Evolutionary conservation across 2,888 invertebrate genomes (phyloP), one percentile per base, ranked within the genome.

Genomic region (Branchellion lobata): DNA sequence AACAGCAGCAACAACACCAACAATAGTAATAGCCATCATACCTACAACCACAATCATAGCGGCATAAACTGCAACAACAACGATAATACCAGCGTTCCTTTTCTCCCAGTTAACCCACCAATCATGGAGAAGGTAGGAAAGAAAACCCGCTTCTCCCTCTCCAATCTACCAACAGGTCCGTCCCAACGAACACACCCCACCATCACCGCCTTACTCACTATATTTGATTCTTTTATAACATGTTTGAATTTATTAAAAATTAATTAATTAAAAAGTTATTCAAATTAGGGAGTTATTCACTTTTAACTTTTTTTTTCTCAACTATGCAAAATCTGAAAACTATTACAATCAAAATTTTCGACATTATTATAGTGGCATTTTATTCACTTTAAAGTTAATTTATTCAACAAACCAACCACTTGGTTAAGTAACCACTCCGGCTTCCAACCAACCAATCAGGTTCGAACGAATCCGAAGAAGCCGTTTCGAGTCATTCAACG

Each of bases 401-500:
- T 40, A n/a, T 18, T 34, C 14, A 34, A n/a, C n/a, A 33, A 36
- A 3, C 1, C 53, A 18, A 51, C 75, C 36, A 51, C 47, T 14
- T 31, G 47, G 27, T 24, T n/a, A n/a, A n/a, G n/a, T n/a, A n/a
- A n/a, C n/a, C n/a, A n/a, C n/a, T n/a, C n/a, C 24, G 5, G 8
- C 5, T 8, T 24, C 5, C 65, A n/a, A 14, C 24, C 18, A 69
- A 11, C 21, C 2, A 18, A 24, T 96, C 87, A 95, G 95, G 88
- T 89, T 95, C 83, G 96, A 96, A 88, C 0, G 94, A 96, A 34
- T 96, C 95, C 1, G 96, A 96, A 33, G 77, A 77, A 87, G 96
- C 95, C 0, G 95, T 96, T 0, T 95, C 95, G 79, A 95, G 95
- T 88, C 95, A 95, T 88, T 95, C 95, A 83, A 95, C 95, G 78